Percentiles rank a stretch among this genome's conserved stretches.
Evolutionary conservation across 2,113 vertebrate species (phyloP).

Genomic region (Anseranas semipalmata): DNA sequence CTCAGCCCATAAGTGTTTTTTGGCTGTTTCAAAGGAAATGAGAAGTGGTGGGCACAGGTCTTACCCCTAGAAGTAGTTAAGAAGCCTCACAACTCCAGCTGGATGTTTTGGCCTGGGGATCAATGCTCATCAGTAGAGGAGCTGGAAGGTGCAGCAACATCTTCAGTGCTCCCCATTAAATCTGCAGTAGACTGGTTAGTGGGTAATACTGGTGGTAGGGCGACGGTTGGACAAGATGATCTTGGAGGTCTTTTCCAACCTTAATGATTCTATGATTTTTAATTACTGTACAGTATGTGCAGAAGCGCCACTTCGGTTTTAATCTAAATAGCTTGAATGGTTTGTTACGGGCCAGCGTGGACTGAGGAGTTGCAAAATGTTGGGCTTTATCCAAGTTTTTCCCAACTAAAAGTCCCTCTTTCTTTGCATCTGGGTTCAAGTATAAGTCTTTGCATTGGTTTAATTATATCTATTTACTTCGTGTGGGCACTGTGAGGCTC

Average conservation of each 20-base stretch:
- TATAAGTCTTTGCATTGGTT: background rate
- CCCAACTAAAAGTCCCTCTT: background rate
- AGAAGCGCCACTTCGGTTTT: background rate
- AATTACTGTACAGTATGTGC: background rate
- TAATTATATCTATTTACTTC: background rate
- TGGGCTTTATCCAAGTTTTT: background rate
- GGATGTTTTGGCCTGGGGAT: background rate
- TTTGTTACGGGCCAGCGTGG: rapidly evolving
- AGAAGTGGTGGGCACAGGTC: background rate
- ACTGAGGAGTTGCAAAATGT: background rate
- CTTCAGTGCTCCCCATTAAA: rapidly evolving
- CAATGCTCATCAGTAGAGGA: rapidly evolving
- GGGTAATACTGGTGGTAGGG: too few relatives aligned
- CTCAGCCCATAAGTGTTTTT: background rate
- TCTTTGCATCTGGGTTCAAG: background rate
- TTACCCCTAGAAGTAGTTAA: background rate
- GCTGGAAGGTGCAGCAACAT: background rate
- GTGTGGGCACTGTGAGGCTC: background rate
- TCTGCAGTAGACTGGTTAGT: too few relatives aligned
- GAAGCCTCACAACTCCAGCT: rapidly evolving
- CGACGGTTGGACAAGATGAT: too few relatives aligned
- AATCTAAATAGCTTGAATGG: background rate
- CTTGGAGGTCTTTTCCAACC: too few relatives aligned
- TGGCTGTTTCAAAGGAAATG: background rate
- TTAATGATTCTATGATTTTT: too few relatives aligned